These are phyloP conservation scores for Prionailurus viverrinus DNA, from an alignment of 2,113 vertebrate genomes.

Conservation along the genomic window DNA sequence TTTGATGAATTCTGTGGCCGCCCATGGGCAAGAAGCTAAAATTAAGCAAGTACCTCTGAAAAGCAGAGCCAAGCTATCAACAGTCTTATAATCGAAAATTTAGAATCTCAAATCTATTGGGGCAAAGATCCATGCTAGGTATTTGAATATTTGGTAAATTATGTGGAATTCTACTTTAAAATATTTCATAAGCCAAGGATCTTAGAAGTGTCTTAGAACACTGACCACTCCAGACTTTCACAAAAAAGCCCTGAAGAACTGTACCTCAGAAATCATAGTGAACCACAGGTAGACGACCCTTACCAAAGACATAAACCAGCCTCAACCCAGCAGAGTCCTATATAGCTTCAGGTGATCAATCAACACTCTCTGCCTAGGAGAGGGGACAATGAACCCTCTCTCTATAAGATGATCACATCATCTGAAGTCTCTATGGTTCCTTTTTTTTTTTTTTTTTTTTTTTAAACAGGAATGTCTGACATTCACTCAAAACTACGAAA, in stretches of 20 bases:
- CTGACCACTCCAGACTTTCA: background rate
- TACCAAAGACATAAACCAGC: background rate
- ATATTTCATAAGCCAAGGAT: background rate
- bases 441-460: background rate
- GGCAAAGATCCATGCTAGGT: background rate
- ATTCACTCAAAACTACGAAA: constrained; percentile 15
- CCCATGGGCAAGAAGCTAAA: constrained; percentile 4
- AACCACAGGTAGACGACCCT: background rate
- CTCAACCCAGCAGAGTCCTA: background rate
- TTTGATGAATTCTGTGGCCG: background rate
- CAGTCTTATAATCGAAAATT: constrained; percentile 1
- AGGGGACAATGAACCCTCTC: background rate
- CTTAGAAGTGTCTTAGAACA: background rate
- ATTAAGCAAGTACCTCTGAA: background rate
- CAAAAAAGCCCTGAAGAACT: background rate
- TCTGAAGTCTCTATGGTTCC: background rate
- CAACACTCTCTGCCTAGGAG: background rate
- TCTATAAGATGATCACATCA: background rate
- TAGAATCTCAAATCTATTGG: background rate
- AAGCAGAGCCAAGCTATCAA: background rate
- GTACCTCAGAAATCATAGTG: background rate
- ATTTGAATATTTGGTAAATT: background rate
- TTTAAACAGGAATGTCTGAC: background rate
- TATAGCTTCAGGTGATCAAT: background rate
- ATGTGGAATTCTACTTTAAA: background rate